Evolutionary conservation across 2,797 vertebrate species (phyloP).

Genomic region (Chloroceryle amazona): DNA sequence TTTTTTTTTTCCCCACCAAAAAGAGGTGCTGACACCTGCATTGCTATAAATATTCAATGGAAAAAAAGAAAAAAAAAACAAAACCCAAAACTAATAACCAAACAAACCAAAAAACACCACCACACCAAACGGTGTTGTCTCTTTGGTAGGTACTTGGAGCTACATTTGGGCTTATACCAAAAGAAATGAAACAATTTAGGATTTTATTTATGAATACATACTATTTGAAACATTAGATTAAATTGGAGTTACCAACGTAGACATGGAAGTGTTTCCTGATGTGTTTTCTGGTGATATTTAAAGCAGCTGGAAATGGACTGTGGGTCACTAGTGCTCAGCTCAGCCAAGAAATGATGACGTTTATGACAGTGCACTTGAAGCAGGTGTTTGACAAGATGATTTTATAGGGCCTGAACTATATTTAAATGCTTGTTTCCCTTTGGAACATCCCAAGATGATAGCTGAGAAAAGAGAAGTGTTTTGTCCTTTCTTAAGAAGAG

Average conservation of each 20-base stretch:
- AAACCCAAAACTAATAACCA: too few relatives aligned
- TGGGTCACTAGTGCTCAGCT: background rate
- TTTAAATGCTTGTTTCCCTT: background rate
- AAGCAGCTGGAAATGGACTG: background rate
- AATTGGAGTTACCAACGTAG: background rate
- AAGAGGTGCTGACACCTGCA: background rate
- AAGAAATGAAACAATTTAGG: background rate
- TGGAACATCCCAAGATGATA: background rate
- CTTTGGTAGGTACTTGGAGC: background rate
- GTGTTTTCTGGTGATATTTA: background rate
- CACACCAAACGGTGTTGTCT: background rate
- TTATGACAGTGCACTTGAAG: background rate
- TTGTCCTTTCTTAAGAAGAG: background rate
- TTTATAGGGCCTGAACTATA: background rate
- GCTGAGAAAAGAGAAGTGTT: background rate
- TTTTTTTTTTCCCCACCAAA: background rate
- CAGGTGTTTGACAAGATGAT: background rate
- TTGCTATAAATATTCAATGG: background rate
- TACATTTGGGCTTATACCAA: background rate
- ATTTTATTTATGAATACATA: background rate
- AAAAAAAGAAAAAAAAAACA: background rate
- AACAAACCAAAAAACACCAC: too few relatives aligned
- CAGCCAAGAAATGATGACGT: background rate
- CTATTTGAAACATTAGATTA: background rate
- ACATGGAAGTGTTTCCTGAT: background rate